phyloP scores from a whole-genome alignment of 1,140 invertebrate species.

The Halictus rubicundus region DNA sequence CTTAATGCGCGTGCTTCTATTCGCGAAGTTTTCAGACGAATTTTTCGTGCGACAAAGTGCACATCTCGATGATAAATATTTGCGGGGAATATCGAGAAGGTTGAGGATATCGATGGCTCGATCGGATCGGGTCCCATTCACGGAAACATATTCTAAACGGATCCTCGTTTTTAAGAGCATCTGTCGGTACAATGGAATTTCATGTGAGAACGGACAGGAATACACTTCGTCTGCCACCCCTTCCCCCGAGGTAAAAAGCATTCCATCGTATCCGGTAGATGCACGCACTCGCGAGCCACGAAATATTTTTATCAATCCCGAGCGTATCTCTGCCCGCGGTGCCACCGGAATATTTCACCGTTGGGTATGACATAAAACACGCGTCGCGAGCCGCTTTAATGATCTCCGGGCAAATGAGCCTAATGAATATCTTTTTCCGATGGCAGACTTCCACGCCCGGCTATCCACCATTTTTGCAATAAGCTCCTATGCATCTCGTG shows the following conservation, averaged over 20 bases:
- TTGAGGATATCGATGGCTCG: neutral
- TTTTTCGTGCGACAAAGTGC: neutral
- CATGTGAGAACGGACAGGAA: slow-evolving; percentile 29
- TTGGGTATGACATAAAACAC: neutral
- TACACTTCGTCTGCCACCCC: slow-evolving; percentile 14
- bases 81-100: neutral
- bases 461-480: too few relatives aligned
- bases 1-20: neutral
- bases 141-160: slow-evolving; percentile 33
- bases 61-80: slow-evolving; percentile 17
- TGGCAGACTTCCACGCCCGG: too few relatives aligned
- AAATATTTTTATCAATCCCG: slow-evolving; percentile 26
- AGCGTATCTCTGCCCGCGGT: neutral
- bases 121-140: slow-evolving; percentile 15
- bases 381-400: slow-evolving; percentile 14
- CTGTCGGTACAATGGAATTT: slow-evolving; percentile 40
- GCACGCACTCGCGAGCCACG: slow-evolving; percentile 3
- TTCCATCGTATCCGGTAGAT: neutral
- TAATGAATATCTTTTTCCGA: slow-evolving; percentile 8
- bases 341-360: neutral
- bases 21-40: neutral
- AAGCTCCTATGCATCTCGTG: too few relatives aligned
- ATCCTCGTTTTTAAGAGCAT: slow-evolving; percentile 43
- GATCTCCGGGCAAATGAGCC: neutral
- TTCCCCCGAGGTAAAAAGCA: neutral